These are phyloP conservation scores for Drosophila leonis DNA, from an alignment of 2,888 invertebrate genomes.

Conservation along the genomic window DNA sequence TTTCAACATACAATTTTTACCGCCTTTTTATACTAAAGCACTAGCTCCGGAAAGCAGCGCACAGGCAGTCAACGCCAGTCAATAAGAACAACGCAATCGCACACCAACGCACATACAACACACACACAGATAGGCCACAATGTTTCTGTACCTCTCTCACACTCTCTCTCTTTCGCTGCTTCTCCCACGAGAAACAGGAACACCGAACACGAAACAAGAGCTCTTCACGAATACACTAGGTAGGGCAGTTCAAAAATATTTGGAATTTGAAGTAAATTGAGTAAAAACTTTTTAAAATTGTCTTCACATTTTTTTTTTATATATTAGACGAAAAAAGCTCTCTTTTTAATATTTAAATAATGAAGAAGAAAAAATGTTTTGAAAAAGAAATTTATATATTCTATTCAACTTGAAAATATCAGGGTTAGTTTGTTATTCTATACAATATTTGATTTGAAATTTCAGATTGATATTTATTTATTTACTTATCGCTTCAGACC, in stretches of 20 bases:
- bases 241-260: constrained; percentile 23
- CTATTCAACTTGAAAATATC: too few relatives aligned
- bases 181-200: constrained; percentile 62
- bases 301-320: too few relatives aligned
- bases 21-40: constrained; percentile 70
- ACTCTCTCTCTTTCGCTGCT: constrained; percentile 30
- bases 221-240: constrained; percentile 40
- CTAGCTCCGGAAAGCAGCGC: constrained; percentile 58
- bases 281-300: neutral
- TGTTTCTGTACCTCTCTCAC: constrained; percentile 50
- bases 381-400: too few relatives aligned
- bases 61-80: constrained; percentile 65
- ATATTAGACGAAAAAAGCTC: too few relatives aligned
- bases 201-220: constrained; percentile 58
- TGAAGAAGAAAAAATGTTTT: too few relatives aligned
- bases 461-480: neutral
- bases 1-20: constrained; percentile 63
- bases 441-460: neutral
- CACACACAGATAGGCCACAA: constrained; percentile 38
- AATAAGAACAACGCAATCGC: constrained; percentile 75
- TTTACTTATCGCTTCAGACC: neutral
- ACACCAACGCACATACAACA: constrained; percentile 46
- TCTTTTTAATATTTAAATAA: too few relatives aligned
- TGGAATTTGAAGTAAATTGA: constrained; percentile 5
- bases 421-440: too few relatives aligned